phyloP scores from a whole-genome alignment of 2,888 invertebrate species.

The Troides helena region DNA sequence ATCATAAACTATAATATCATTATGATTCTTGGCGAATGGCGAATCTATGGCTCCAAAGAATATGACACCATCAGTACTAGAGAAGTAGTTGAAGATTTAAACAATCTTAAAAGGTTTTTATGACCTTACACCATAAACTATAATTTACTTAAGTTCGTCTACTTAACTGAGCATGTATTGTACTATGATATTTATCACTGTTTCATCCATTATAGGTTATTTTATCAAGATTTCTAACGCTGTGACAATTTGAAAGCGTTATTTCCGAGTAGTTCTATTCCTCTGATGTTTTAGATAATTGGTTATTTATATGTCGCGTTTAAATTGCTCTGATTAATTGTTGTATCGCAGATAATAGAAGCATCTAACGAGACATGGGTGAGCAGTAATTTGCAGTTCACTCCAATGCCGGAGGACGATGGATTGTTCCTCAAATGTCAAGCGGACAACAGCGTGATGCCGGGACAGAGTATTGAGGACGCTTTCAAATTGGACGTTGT shows the following conservation, averaged over 20 bases:
- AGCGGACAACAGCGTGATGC: constrained; percentile 90
- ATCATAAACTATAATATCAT: no score
- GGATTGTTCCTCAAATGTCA: constrained; percentile 90
- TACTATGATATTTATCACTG: no score
- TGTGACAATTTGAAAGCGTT: background rate
- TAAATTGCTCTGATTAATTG: background rate
- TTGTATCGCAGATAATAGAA: constrained; percentile 77
- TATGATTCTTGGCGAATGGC: no score
- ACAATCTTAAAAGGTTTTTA: no score
- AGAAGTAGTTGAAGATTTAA: no score
- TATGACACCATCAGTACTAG: no score
- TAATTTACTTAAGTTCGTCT: no score
- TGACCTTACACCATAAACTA: no score
- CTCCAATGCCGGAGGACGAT: constrained; percentile 91
- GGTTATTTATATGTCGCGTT: background rate
- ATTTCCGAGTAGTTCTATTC: background rate
- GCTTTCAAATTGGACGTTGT: constrained; percentile 91
- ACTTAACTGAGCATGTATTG: no score
- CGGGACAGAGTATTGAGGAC: constrained; percentile 89
- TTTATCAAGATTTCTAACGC: background rate
- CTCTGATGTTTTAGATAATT: background rate
- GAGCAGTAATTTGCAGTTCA: constrained; percentile 88
- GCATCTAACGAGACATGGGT: constrained; percentile 86
- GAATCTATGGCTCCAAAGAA: no score
- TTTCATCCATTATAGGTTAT: background rate